Base-by-base conservation (phyloP, 2,113 vertebrate species). In the Agapornis roseicollis region DNA sequence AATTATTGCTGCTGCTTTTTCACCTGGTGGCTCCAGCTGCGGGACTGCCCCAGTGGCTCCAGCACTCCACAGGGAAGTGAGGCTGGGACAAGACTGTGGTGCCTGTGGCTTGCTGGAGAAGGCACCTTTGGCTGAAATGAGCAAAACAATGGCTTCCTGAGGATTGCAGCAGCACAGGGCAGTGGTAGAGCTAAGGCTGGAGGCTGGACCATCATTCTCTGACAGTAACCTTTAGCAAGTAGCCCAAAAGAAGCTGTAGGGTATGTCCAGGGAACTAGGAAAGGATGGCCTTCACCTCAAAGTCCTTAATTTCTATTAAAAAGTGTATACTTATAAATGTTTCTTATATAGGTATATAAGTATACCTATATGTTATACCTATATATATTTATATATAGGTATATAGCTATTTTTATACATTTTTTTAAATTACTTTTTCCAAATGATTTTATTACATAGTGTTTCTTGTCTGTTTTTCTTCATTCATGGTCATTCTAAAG, bases 11-110 rank as follows among this genome's bases (percentile, higher is more conserved):
- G 80, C 65, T 82, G 83, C 37, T 64, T 42, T 19, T 87, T 37
- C 61, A 49, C 46, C 64, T 5, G 10, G 14, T 4, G 56, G 77
- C 69, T 84, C 77, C 37, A 25, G 72, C 65, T 39, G 39, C 1
- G 0, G 27, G 17, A 5, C 3, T 49, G 46, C 1, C 44, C 55
- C 29, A 0, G 5, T 3, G 13, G 58, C 79, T 81, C 46, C 8
- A 6, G 47, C 9, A 3, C 27, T 23, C 65, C 13, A 4, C 0
- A 23, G 25, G 25, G 50, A 27, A 58, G 13, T 0, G 7, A 19
- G 55, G n/a, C 42, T 50, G 70, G 66, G 27, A 27, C 47, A n/a
- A 63, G 52, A 39, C 17, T 9, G 13, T 19, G 39, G 58, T 0
- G 0, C 15, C 66, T 16, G 4, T 11, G 64, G 71, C 44, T 61